phyloP scores from a whole-genome alignment of 1,140 invertebrate genomes.

The Magallana angulata region DNA sequence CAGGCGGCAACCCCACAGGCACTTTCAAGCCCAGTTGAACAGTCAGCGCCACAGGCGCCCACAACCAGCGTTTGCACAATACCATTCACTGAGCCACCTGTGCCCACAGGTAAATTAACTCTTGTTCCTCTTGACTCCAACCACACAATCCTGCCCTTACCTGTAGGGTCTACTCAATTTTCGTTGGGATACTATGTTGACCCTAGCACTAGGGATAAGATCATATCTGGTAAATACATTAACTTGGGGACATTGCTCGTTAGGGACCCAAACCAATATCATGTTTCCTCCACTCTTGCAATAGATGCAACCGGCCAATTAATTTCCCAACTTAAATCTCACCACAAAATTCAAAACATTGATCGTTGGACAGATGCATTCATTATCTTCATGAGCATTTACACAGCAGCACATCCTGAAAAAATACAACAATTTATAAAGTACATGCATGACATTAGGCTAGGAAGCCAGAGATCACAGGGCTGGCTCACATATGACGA shows the following conservation, averaged over 20 bases:
- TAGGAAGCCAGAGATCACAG: constrained; percentile 10
- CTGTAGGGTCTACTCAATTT: neutral
- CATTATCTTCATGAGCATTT: constrained; percentile 44
- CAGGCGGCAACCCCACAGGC: neutral
- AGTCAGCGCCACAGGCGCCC: neutral
- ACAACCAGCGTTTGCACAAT: neutral
- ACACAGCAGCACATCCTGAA: constrained; percentile 37
- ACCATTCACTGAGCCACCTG: neutral
- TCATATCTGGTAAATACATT: neutral
- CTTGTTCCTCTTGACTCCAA: neutral
- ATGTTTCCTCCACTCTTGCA: neutral
- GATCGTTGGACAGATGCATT: constrained; percentile 50
- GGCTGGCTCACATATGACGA: constrained; percentile 47
- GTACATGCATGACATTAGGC: constrained; percentile 39
- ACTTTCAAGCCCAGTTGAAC: neutral
- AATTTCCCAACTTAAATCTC: neutral
- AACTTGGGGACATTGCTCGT: neutral
- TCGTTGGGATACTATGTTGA: constrained; percentile 3
- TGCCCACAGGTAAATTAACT: neutral
- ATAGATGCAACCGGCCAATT: neutral
- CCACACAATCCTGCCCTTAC: neutral
- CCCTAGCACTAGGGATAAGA: neutral
- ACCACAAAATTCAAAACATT: constrained; percentile 41
- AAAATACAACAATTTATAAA: constrained; percentile 7
- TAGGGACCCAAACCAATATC: neutral